phyloP scores from a whole-genome alignment of 2,113 vertebrate species.

The Panurus biarmicus region DNA sequence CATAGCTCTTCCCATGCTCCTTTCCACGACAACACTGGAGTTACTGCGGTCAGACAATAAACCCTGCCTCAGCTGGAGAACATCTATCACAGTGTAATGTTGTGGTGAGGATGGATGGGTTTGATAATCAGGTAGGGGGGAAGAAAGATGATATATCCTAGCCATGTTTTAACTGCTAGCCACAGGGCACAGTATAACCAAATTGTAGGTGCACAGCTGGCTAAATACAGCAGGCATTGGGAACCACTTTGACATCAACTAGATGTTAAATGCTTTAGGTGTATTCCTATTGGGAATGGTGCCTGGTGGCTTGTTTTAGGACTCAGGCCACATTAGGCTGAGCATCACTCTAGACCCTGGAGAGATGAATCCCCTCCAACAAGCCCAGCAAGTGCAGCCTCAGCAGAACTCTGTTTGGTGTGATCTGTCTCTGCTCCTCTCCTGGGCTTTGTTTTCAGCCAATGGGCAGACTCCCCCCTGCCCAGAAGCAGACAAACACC shows the following conservation, averaged over 20 bases:
- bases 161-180: neutral
- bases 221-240: neutral
- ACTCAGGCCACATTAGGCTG: neutral
- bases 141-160: neutral
- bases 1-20: neutral
- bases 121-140: neutral
- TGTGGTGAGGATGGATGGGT: neutral
- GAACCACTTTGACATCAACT: neutral
- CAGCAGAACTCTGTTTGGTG: neutral
- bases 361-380: rapidly evolving
- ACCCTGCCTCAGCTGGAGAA: neutral
- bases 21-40: rapidly evolving
- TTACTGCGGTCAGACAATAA: rapidly evolving
- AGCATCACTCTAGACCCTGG: neutral
- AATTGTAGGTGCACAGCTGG: neutral
- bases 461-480: neutral
- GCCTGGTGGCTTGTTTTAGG: neutral
- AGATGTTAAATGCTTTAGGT: neutral
- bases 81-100: no score
- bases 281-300: neutral
- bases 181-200: neutral
- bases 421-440: neutral
- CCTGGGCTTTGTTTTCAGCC: neutral
- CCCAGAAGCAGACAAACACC: neutral
- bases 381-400: rapidly evolving